These are phyloP conservation scores for Rafetus swinhoei DNA, from an alignment of 2,113 vertebrate species.

Conservation along the genomic window DNA sequence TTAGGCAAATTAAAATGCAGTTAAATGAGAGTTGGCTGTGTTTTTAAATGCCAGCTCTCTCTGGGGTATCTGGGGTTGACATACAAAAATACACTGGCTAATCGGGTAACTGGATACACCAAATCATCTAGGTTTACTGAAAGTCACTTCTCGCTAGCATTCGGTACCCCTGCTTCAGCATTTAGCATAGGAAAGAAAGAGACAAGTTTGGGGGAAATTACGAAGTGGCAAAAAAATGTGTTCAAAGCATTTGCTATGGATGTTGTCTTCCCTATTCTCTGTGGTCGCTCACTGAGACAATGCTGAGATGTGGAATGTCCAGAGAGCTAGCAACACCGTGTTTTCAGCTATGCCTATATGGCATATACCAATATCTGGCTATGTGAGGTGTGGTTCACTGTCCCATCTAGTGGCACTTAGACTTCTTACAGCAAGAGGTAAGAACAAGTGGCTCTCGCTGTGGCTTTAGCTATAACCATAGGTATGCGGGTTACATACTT, in stretches of 20 bases:
- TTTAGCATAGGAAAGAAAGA: neutral
- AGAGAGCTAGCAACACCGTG: neutral
- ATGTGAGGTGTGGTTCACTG: no score
- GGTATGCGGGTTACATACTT: no score
- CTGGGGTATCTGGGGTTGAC: slow-evolving; percentile 36
- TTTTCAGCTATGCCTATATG: neutral
- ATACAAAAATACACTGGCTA: slow-evolving; percentile 18
- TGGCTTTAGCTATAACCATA: no score
- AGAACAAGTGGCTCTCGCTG: no score
- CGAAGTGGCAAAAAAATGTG: neutral
- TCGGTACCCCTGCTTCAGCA: neutral
- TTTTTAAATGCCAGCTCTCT: slow-evolving; percentile 49
- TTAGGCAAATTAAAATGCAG: slow-evolving; percentile 62
- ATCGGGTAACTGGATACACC: slow-evolving; percentile 9
- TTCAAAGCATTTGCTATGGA: neutral
- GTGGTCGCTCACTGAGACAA: neutral
- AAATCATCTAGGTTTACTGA: neutral
- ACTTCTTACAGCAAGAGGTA: no score
- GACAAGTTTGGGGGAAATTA: neutral
- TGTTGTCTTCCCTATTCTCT: neutral
- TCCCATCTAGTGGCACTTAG: no score
- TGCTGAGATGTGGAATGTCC: neutral
- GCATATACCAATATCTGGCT: neutral
- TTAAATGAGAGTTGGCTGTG: slow-evolving; percentile 60
- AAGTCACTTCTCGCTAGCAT: neutral